phyloP scores from a whole-genome alignment of 1,140 invertebrate genomes.

The Gonatopus flavifemur region DNA sequence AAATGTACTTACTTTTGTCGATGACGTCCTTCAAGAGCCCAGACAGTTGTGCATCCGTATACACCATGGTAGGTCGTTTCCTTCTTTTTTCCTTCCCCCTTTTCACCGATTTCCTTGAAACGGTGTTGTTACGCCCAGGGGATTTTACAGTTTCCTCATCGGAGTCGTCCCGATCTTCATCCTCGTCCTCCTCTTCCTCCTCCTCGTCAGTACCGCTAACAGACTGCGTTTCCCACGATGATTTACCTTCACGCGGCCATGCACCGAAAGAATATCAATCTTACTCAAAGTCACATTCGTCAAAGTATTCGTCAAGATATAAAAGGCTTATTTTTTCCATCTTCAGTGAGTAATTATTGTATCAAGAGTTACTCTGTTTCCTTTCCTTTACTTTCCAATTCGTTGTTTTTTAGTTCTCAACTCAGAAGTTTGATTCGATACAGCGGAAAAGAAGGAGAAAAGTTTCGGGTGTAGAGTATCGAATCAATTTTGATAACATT shows the following conservation, averaged over 20 bases:
- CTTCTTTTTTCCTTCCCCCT: slow-evolving; percentile 21
- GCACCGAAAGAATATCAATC: slow-evolving; percentile 26
- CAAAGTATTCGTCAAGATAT: too few species aligned
- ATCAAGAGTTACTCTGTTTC: too few species aligned
- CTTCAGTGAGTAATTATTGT: too few species aligned
- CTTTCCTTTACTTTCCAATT: too few species aligned
- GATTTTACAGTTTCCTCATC: slow-evolving; percentile 30
- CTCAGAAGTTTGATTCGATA: not conserved
- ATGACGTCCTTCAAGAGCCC: slow-evolving; percentile 52
- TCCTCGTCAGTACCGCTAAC: slow-evolving; percentile 37
- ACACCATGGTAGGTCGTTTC: slow-evolving; percentile 37
- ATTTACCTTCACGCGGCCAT: slow-evolving; percentile 37
- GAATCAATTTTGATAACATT: too few species aligned
- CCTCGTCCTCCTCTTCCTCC: slow-evolving; percentile 23
- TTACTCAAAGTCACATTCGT: slow-evolving; percentile 20
- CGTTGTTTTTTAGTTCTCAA: not conserved
- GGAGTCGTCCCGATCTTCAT: slow-evolving; percentile 22
- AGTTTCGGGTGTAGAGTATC: too few species aligned
- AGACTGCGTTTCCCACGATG: slow-evolving; percentile 48
- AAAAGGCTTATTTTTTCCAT: too few species aligned
- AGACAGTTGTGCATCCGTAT: slow-evolving; percentile 50
- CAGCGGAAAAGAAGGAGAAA: too few species aligned
- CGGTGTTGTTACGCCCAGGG: slow-evolving; percentile 13
- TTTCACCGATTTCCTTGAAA: slow-evolving; percentile 22
- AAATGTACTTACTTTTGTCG: slow-evolving; percentile 38